Conservation (phyloP, 2,797 vertebrate species). For the Phrynocephalus vlangalii region DNA sequence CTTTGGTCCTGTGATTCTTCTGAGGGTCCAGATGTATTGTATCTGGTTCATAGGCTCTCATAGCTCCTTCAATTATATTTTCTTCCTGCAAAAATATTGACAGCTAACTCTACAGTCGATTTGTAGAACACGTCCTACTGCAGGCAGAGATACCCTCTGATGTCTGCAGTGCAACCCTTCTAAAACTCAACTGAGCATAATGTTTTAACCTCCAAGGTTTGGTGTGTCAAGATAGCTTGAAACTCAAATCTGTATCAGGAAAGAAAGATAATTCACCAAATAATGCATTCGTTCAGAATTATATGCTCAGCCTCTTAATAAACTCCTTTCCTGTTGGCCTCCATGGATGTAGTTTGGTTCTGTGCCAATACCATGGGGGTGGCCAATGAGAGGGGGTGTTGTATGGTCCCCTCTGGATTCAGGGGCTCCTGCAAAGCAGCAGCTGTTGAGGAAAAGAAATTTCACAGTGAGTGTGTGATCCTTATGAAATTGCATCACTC, state of each 20-base stretch:
- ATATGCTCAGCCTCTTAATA: conserved; percentile 21
- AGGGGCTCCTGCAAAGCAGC: conserved; percentile 36
- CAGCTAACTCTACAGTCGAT: background rate
- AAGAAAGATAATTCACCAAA: conserved; percentile 9
- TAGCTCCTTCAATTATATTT: conserved; percentile 12
- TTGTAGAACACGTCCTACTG: background rate
- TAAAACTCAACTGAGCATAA: background rate
- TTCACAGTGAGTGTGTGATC: conserved; percentile 38
- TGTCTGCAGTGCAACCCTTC: background rate
- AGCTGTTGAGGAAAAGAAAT: conserved; percentile 34
- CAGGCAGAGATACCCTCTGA: background rate
- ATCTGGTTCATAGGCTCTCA: background rate
- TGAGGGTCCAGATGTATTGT: background rate
- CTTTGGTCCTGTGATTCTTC: background rate
- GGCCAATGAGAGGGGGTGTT: background rate
- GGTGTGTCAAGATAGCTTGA: background rate
- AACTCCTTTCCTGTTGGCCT: conserved; percentile 12
- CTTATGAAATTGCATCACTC: conserved; percentile 41
- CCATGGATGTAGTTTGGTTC: conserved; percentile 34
- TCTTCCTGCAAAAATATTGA: background rate
- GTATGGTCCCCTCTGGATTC: conserved; percentile 38
- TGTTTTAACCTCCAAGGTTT: background rate
- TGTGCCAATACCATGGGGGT: conserved; percentile 38
- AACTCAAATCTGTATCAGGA: conserved; percentile 4
- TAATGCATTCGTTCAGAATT: background rate